Evolutionary conservation across 2,888 invertebrate species (phyloP).

Genomic region (Drosophila fungiperda): DNA sequence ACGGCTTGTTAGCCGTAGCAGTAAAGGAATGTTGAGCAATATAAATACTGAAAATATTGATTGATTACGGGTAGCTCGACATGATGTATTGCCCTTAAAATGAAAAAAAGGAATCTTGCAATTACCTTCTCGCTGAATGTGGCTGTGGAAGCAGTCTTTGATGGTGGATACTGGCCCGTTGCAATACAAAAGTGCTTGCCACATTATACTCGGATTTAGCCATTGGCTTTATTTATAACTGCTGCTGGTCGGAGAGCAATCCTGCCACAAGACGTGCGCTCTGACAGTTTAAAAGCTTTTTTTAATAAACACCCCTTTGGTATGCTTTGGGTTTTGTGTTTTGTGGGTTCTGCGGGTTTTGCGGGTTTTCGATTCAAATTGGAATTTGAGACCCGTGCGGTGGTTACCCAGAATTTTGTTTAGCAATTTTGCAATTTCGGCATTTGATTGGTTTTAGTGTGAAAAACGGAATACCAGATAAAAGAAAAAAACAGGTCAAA

Average conservation of each 20-base stretch:
- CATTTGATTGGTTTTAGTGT: conserved; percentile 74
- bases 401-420: conserved; percentile 46
- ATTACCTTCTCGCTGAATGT: conserved; percentile 59
- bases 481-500: conserved; percentile 11
- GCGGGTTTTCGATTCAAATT: conserved; percentile 1
- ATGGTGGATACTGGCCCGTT: conserved; percentile 14
- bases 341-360: background rate
- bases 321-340: conserved; percentile 20
- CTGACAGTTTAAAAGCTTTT: conserved; percentile 81
- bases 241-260: conserved; percentile 6
- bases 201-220: conserved; percentile 59
- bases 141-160: background rate
- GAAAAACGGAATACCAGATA: conserved; percentile 44
- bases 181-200: conserved; percentile 41
- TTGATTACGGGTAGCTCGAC: conserved; percentile 65
- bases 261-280: conserved; percentile 40
- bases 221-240: conserved; percentile 72
- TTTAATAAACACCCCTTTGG: conserved; percentile 67
- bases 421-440: conserved; percentile 57
- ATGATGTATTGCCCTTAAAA: conserved; percentile 68
- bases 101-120: conserved; percentile 50
- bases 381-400: conserved; percentile 28
- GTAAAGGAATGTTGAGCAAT: conserved; percentile 20
- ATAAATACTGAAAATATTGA: conserved; percentile 61
- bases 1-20: conserved; percentile 6